Conservation (phyloP, 2,888 invertebrate species). For the Coelinius sp. region DNA sequence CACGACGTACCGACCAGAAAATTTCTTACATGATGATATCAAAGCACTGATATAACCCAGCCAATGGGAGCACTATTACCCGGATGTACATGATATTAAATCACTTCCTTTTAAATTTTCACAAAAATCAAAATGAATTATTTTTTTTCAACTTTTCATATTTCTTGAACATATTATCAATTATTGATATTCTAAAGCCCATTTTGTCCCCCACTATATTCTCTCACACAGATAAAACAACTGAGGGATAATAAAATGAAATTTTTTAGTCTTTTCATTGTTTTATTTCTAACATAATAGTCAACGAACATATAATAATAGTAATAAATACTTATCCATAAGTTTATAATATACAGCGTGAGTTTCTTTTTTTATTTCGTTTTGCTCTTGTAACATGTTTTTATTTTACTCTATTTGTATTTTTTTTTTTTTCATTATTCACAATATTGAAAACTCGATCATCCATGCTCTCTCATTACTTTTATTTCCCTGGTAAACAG, state of each 20-base stretch:
- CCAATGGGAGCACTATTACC: background rate
- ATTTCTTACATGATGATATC: background rate
- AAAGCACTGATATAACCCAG: background rate
- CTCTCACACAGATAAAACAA: background rate
- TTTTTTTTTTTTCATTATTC: conserved; percentile 45
- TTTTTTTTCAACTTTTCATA: no score
- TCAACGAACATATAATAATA: conserved; percentile 64
- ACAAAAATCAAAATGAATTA: no score
- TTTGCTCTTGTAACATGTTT: conserved; percentile 35
- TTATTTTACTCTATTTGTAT: conserved; percentile 32
- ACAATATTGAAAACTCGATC: conserved; percentile 50
- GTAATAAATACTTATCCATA: conserved; percentile 53
- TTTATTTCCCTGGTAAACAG: background rate
- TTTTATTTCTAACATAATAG: conserved; percentile 66
- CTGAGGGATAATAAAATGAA: background rate
- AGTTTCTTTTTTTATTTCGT: conserved; percentile 38
- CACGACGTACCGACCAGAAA: background rate
- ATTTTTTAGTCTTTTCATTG: conserved; percentile 20
- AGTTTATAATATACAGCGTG: conserved; percentile 57
- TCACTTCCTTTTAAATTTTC: no score
- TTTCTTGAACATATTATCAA: no score
- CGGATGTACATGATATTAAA: no score
- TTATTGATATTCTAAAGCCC: no score
- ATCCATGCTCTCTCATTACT: conserved; percentile 27
- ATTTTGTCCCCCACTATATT: no score